Base-by-base conservation (phyloP, 2,888 invertebrate species). In the Reticulitermes lucifugus region DNA sequence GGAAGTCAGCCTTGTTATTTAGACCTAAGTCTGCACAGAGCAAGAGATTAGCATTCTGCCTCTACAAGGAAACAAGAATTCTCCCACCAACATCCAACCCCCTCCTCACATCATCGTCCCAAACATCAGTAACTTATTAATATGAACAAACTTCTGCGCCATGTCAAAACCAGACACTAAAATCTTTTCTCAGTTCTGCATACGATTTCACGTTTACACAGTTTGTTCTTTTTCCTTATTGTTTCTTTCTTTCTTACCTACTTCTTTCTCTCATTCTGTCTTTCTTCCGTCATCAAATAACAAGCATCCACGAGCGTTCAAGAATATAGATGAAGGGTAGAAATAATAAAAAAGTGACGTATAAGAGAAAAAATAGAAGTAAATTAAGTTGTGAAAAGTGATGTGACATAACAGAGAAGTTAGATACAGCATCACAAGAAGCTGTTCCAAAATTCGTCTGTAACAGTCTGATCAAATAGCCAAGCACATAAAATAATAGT, bases 151-250 rank as follows among this genome's bases (percentile, higher is more conserved):
- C 91, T 91, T 91, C 91, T 91, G 91, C 91, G 91, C 91, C 91
- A 91, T 91, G 91, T 91, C 91, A 91, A 91, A 91, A 89, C 90
- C 91, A 91, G 91, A 91, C 91, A 79, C 71, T 65, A 84, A 70
- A 80, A 55, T 41, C 35, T 73, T 59, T 80, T 81, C 35, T n/a
- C 65, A 70, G 81, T 81, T 59, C 70, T 81, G 81, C 70, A 81
- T 81, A 81, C 70, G 81, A 81, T 81, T 81, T 70, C 43, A 70
- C 70, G 81, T 81, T 81, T 81, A 65, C 55, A 14, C 84, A 81
- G 51, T 71, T 73, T 71, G 73, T 80, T 84, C 80, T 70, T 51
- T 81, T 84, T 71, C 35, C 77, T 84, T 60, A 18, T n/a, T 65
- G 10, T 60, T 12, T 59, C 35, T 55, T 55, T 80, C 21, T 29